phyloP scores from a whole-genome alignment of 2,888 invertebrate species.

The Teleiodes luculella region DNA sequence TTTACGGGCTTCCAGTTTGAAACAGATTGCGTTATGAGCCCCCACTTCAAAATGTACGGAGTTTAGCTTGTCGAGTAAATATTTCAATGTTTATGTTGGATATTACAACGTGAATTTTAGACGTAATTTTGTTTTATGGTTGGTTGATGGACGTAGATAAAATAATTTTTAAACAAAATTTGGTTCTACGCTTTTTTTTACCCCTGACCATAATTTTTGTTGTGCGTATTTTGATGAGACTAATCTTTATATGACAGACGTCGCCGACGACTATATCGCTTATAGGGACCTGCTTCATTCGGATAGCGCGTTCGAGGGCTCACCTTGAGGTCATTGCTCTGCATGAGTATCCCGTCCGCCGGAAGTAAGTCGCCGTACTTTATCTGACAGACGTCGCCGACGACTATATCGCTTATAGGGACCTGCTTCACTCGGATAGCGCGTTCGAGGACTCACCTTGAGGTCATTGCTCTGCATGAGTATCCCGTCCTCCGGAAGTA shows the following conservation, averaged over 20 bases:
- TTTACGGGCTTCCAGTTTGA: too few species aligned
- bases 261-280: slow-evolving; percentile 98
- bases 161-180: too few species aligned
- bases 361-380: slow-evolving; percentile 97
- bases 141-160: too few species aligned
- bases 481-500: slow-evolving; percentile 98
- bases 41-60: too few species aligned
- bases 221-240: too few species aligned
- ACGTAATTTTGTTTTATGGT: too few species aligned
- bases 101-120: too few species aligned
- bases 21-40: too few species aligned
- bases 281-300: slow-evolving; percentile 95
- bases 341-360: slow-evolving; percentile 97
- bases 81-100: too few species aligned
- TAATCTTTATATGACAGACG: not conserved
- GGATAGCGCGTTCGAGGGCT: not conserved
- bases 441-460: slow-evolving; percentile 80
- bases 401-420: slow-evolving; percentile 97
- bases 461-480: slow-evolving; percentile 99
- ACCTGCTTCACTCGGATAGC: slow-evolving; percentile 90
- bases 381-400: slow-evolving; percentile 80
- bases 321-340: slow-evolving; percentile 99
- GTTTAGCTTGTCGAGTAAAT: too few species aligned
- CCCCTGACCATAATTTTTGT: too few species aligned
- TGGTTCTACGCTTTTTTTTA: too few species aligned